phyloP scores from a whole-genome alignment of 2,888 invertebrate genomes.

The Isotomurus palustris region DNA sequence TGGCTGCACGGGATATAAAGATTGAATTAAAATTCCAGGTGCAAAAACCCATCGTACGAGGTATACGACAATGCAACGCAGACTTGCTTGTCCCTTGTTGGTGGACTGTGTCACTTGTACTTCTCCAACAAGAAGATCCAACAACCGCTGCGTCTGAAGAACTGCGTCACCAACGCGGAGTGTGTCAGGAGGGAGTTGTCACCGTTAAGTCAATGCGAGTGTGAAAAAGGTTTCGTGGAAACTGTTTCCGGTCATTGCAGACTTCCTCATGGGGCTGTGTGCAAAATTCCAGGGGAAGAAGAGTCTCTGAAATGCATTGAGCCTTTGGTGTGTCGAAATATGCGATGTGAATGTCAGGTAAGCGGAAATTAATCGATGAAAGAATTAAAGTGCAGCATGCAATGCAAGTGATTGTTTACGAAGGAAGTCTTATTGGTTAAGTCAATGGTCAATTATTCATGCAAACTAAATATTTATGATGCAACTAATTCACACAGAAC shows the following conservation, averaged over 20 bases:
- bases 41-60: constrained; percentile 38
- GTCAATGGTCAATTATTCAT: too few species aligned
- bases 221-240: constrained; percentile 33
- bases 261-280: constrained; percentile 26
- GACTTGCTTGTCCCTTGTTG: constrained; percentile 30
- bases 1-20: neutral
- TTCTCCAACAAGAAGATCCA: constrained; percentile 20
- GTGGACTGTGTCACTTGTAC: constrained; percentile 32
- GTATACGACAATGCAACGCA: constrained; percentile 29
- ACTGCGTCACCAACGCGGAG: constrained; percentile 34
- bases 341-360: constrained; percentile 28
- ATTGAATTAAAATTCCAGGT: too few species aligned
- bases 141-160: constrained; percentile 32
- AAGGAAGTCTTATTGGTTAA: neutral
- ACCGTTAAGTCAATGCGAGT: constrained; percentile 35
- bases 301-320: constrained; percentile 30
- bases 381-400: neutral
- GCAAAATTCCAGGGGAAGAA: constrained; percentile 27
- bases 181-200: constrained; percentile 33
- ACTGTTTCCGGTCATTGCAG: constrained; percentile 20
- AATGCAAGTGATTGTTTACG: neutral
- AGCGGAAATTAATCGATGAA: neutral
- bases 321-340: constrained; percentile 26
- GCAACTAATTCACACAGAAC: too few species aligned
- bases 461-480: too few species aligned